Evolutionary conservation across 2,113 vertebrate species (phyloP).

Genomic region (Gallinago jamesoni): DNA sequence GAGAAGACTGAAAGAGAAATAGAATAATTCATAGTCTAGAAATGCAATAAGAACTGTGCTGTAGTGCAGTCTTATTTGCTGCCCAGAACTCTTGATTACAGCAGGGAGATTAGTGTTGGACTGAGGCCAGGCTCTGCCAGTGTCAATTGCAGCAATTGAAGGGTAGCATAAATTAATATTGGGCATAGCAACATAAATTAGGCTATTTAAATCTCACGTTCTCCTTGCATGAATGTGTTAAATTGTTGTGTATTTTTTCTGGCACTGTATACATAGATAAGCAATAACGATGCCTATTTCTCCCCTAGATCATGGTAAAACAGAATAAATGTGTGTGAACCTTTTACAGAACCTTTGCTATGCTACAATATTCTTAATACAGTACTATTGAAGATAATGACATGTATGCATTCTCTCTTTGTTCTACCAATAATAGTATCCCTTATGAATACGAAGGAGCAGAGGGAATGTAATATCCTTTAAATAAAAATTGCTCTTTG

Average conservation of each 20-base stretch:
- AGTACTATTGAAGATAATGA: not conserved
- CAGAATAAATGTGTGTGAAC: not conserved
- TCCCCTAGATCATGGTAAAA: not conserved
- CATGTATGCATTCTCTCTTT: not conserved
- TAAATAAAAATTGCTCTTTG: not conserved
- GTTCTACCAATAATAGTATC: not conserved
- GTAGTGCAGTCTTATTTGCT: not conserved
- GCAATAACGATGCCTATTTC: not conserved
- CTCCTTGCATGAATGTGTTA: not conserved
- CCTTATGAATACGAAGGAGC: not conserved
- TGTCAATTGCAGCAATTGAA: not conserved
- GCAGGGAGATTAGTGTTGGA: not conserved
- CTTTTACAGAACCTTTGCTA: not conserved
- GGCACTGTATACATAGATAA: not conserved
- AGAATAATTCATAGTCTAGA: not conserved
- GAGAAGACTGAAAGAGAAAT: not conserved
- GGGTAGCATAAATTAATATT: not conserved
- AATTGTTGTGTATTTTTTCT: not conserved
- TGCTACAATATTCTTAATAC: not conserved
- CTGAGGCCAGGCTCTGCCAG: not conserved
- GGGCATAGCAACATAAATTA: not conserved
- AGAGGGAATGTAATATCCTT: not conserved
- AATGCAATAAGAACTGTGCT: not conserved
- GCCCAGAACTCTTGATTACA: not conserved
- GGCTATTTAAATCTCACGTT: not conserved